Evolutionary conservation across 2,797 vertebrate species (phyloP).

Genomic region (Spheniscus humboldti): DNA sequence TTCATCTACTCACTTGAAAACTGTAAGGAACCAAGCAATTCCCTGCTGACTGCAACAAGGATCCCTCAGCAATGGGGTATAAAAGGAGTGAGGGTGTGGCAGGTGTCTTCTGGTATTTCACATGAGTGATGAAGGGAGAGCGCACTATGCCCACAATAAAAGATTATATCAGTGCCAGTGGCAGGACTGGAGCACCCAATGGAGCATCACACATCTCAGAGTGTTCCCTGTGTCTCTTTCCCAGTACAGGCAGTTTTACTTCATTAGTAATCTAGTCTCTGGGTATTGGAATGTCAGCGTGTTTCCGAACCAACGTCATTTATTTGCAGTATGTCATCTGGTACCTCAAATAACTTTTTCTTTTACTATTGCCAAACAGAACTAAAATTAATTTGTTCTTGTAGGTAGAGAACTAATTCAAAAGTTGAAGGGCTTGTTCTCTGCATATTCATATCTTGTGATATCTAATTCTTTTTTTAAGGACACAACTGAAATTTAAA

Average conservation of each 20-base stretch:
- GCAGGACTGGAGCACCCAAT: background rate
- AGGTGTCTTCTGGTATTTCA: background rate
- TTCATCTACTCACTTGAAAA: background rate
- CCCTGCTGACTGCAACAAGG: background rate
- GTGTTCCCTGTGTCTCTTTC: background rate
- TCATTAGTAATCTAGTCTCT: background rate
- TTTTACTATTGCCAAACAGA: background rate
- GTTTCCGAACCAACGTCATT: background rate
- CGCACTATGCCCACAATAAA: background rate
- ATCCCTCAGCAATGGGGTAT: background rate
- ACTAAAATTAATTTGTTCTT: background rate
- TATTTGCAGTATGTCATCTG: background rate
- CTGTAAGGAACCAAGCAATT: background rate
- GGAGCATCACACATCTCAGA: background rate
- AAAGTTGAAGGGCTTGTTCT: background rate
- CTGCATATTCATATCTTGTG: background rate
- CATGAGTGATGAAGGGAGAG: background rate
- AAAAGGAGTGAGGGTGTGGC: background rate
- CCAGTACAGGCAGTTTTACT: background rate
- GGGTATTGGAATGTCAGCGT: background rate
- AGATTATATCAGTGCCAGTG: background rate
- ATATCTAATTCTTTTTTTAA: background rate
- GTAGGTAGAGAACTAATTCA: background rate
- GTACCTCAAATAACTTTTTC: background rate
- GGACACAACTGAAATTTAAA: background rate